Evolutionary conservation across 2,888 invertebrate genomes (phyloP).

Genomic region (Bugula neritina): DNA sequence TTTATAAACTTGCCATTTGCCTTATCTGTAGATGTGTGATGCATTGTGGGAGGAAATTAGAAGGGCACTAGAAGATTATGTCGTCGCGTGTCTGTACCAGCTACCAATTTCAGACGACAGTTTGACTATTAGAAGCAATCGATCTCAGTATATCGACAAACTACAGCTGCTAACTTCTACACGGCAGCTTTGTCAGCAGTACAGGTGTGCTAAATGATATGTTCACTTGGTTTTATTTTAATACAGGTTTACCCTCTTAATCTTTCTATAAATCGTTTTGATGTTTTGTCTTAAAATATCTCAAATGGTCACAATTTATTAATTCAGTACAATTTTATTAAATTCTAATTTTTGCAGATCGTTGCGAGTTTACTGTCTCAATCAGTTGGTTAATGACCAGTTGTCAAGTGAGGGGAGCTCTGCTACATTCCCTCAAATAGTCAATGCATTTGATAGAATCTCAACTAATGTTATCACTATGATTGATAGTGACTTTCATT

Average conservation of each 20-base stretch:
- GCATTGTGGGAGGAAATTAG: slow-evolving; percentile 17
- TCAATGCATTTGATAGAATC: slow-evolving; percentile 24
- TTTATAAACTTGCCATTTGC: too few relatives aligned
- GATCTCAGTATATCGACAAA: background rate
- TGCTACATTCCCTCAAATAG: slow-evolving; percentile 5
- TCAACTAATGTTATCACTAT: slow-evolving; percentile 32
- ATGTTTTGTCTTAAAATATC: too few relatives aligned
- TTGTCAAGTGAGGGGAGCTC: slow-evolving; percentile 7
- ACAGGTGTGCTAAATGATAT: background rate
- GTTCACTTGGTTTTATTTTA: background rate
- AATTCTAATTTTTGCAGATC: background rate
- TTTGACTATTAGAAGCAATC: background rate
- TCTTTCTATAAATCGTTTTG: too few relatives aligned
- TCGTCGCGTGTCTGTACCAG: slow-evolving; percentile 20
- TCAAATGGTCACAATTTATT: too few relatives aligned
- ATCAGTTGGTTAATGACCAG: slow-evolving; percentile 23
- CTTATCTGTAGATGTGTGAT: slow-evolving; percentile 20
- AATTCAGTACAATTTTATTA: too few relatives aligned
- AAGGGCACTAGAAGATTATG: slow-evolving; percentile 1
- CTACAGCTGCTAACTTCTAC: slow-evolving; percentile 15
- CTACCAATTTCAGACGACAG: slow-evolving; percentile 16
- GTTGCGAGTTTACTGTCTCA: slow-evolving; percentile 5
- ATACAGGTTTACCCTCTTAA: too few relatives aligned
- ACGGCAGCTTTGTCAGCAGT: slow-evolving; percentile 18
- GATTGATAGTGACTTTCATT: slow-evolving; percentile 46